Evolutionary conservation across 1,140 invertebrate genomes (phyloP).

Genomic region (Anthonomus grandis): DNA sequence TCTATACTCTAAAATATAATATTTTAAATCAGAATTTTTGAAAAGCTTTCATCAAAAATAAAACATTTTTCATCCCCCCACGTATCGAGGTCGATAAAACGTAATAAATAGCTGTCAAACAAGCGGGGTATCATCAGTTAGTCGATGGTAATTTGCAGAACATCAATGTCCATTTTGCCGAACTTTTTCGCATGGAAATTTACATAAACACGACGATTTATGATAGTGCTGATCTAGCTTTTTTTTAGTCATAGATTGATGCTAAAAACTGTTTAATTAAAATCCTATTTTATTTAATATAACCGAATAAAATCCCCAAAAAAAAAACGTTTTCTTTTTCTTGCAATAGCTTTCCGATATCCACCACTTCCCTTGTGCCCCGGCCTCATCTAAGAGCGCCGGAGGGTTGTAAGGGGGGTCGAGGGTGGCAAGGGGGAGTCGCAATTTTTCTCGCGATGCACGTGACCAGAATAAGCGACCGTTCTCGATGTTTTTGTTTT

Average conservation of each 20-base stretch:
- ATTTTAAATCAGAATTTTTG: no score
- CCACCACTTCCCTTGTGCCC: neutral
- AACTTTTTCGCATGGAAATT: constrained; percentile 24
- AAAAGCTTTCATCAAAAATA: no score
- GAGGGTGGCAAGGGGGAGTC: constrained; percentile 22
- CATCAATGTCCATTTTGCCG: constrained; percentile 16
- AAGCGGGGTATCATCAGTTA: constrained; percentile 19
- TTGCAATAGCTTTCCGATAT: constrained; percentile 28
- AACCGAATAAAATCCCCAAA: neutral
- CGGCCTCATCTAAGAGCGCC: no score
- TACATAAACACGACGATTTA: constrained; percentile 18
- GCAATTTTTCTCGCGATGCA: constrained; percentile 31
- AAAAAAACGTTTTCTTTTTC: constrained; percentile 24
- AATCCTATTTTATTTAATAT: neutral
- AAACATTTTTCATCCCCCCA: constrained; percentile 12
- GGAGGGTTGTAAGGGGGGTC: no score
- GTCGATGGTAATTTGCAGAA: constrained; percentile 25
- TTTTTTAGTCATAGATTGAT: constrained; percentile 4
- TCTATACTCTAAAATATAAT: no score
- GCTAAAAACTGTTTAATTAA: no score
- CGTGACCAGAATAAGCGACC: constrained; percentile 22
- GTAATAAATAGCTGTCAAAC: constrained; percentile 24
- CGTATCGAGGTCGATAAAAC: constrained; percentile 8
- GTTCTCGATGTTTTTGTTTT: constrained; percentile 22
- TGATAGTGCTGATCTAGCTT: neutral